Conservation (phyloP, 2,888 invertebrate species). For the Timema podura region DNA sequence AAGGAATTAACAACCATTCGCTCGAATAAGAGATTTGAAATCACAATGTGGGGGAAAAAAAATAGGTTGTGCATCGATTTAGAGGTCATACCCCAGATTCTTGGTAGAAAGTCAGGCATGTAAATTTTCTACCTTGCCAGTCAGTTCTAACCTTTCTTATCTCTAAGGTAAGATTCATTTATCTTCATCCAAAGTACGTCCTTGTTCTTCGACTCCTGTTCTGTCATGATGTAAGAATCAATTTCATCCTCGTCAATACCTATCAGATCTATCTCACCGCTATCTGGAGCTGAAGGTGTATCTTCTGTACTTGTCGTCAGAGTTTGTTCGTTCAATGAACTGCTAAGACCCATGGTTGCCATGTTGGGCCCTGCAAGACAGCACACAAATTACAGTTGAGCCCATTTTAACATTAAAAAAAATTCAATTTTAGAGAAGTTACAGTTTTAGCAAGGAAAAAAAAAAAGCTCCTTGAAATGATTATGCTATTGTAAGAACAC, state of each 20-base stretch:
- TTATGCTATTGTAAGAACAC: too few relatives aligned
- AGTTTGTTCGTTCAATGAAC: conserved; percentile 47
- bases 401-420: too few relatives aligned
- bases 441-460: too few relatives aligned
- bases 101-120: neutral
- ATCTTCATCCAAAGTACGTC: conserved; percentile 80
- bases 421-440: too few relatives aligned
- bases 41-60: too few relatives aligned
- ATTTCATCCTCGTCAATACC: conserved; percentile 86
- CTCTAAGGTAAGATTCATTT: conserved; percentile 81
- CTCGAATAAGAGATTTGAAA: too few relatives aligned
- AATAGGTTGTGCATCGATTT: too few relatives aligned
- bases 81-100: neutral
- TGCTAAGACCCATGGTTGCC: conserved; percentile 71
- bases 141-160: conserved; percentile 63
- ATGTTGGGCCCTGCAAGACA: conserved; percentile 48
- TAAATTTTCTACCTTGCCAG: conserved; percentile 4
- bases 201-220: conserved; percentile 77
- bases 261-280: conserved; percentile 62
- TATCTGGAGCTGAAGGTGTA: conserved; percentile 33
- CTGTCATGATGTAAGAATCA: conserved; percentile 76
- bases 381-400: neutral
- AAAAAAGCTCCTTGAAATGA: too few relatives aligned
- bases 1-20: too few relatives aligned
- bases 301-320: conserved; percentile 29